Evolutionary conservation across 2,113 vertebrate genomes (phyloP), one percentile per base, ranked within the genome.

Genomic region (Megaceryle torquata): DNA sequence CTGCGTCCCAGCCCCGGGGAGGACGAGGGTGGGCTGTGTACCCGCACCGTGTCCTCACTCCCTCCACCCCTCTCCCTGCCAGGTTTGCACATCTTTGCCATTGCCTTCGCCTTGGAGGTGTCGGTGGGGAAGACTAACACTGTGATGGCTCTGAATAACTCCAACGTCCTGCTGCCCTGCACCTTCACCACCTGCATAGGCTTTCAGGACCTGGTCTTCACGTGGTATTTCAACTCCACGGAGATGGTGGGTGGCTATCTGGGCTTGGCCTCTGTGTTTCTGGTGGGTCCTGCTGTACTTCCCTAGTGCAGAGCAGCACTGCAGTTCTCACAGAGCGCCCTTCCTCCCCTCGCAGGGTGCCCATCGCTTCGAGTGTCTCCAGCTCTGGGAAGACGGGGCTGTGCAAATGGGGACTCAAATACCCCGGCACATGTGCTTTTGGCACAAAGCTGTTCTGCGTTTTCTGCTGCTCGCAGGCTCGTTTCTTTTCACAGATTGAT

Each of bases 141-240:
- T 33, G 95, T 99, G 78, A 98, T 96, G 33, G 99, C 98, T 0
- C 98, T 99, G 88, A 99, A 99, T 1, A 99, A 99, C 93, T 98
- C 99, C 18, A 96, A 99, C 1, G 97, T 99, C 59, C 95, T 98
- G 89, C 95, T 99, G 93, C 99, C 99, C 64, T 99, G 99, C 92
- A 79, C 50, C 33, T 99, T 99, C 86, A 25, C 59, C 95, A 99
- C 98, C 97, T 99, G 99, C 82, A 99, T 98, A 5, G 99, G 99
- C 89, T 99, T 99, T 22, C 70, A 98, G 51, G 92, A 99, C 92
- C 98, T 99, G 13, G 97, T 97, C 86, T 99, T 99, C 98, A 98
- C 89, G 22, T 99, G 99, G 99, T 97, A 95, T 61, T 98, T 97
- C 96, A 98, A 98, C 75, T 79, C 63, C 2, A 97, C 94, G 0